phyloP scores from a whole-genome alignment of 2,888 invertebrate species.

The Caenorhabditis macrosperma region DNA sequence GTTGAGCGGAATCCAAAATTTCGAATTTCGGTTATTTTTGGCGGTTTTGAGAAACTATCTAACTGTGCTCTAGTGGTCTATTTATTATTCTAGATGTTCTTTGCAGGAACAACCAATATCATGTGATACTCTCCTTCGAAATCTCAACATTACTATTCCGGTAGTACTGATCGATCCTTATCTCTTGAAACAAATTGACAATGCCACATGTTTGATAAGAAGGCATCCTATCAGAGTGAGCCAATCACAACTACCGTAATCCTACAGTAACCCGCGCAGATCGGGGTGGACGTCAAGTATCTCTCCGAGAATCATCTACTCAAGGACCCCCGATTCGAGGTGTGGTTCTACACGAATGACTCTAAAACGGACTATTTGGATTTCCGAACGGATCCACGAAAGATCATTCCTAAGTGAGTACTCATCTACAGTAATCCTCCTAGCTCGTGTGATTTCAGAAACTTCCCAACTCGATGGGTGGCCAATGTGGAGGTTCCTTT shows the following conservation, averaged over 20 bases:
- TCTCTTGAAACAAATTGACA: slow-evolving; percentile 7
- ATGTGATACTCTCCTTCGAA: not conserved
- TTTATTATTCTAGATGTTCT: too few species aligned
- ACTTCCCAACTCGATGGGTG: not conserved
- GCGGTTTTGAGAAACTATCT: too few species aligned
- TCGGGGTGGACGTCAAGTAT: slow-evolving; percentile 27
- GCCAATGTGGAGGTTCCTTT: slow-evolving; percentile 19
- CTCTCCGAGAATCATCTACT: not conserved
- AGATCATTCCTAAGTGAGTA: slow-evolving; percentile 46
- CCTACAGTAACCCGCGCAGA: slow-evolving; percentile 17
- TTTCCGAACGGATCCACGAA: slow-evolving; percentile 25
- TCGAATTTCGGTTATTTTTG: too few species aligned
- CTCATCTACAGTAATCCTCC: not conserved
- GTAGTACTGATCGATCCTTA: slow-evolving; percentile 24
- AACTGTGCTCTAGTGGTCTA: too few species aligned
- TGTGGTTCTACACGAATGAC: slow-evolving; percentile 21
- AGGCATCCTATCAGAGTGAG: slow-evolving; percentile 5
- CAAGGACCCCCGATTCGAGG: slow-evolving; percentile 19
- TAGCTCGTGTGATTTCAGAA: slow-evolving; percentile 5
- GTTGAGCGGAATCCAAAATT: too few species aligned
- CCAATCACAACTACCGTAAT: not conserved
- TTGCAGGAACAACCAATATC: not conserved
- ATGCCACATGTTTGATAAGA: not conserved
- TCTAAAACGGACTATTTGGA: slow-evolving; percentile 30
- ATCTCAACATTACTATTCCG: slow-evolving; percentile 8